phyloP scores from a whole-genome alignment of 1,140 invertebrate species.

The Leguminivora glycinivorella region DNA sequence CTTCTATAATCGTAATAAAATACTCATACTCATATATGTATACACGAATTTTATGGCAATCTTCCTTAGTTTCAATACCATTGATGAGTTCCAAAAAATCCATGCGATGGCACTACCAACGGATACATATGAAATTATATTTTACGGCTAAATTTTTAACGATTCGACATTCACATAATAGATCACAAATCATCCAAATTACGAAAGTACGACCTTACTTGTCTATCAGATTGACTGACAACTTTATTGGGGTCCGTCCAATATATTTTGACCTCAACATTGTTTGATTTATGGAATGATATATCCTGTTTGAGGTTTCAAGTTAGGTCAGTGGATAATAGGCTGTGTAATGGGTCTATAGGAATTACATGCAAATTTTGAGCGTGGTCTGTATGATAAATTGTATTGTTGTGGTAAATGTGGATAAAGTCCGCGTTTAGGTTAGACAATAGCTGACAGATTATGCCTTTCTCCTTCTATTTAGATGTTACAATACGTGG shows the following conservation, averaged over 20 bases:
- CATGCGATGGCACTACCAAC: neutral
- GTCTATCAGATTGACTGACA: conserved; percentile 53
- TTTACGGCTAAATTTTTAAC: conserved; percentile 6
- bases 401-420: conserved; percentile 3
- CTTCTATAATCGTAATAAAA: too few relatives aligned
- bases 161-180: conserved; percentile 9
- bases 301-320: conserved; percentile 9
- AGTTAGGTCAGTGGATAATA: neutral
- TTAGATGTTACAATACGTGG: neutral
- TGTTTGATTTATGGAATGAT: conserved; percentile 34
- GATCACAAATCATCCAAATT: conserved; percentile 18
- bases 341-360: neutral
- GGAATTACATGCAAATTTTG: conserved; percentile 15
- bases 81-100: neutral
- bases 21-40: too few relatives aligned
- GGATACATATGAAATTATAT: neutral
- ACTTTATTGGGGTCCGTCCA: conserved; percentile 46
- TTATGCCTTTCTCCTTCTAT: conserved; percentile 3
- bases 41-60: neutral
- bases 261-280: conserved; percentile 37
- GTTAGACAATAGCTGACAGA: conserved; percentile 4
- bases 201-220: conserved; percentile 47
- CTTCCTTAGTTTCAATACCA: neutral
- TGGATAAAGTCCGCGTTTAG: neutral
- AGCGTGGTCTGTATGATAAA: conserved; percentile 14